These are phyloP conservation scores for Hydrolagus affinis DNA, from an alignment of 2,113 vertebrate species.

Conservation along the genomic window DNA sequence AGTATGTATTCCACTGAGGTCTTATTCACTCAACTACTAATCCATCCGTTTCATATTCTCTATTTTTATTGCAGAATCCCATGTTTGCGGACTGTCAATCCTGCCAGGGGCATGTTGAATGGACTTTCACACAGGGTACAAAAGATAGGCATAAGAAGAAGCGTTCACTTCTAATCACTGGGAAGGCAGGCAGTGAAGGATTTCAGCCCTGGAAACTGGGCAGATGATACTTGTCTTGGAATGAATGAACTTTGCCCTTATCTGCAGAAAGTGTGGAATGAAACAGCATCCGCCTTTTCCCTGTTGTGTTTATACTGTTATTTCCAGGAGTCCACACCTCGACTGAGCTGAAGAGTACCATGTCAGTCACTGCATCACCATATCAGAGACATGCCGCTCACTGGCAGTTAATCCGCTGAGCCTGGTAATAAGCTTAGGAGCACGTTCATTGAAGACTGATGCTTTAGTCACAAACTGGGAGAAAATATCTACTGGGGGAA, in stretches of 20 bases:
- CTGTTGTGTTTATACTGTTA: slow-evolving; percentile 52
- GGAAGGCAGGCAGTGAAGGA: not conserved
- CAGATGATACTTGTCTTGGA: not conserved
- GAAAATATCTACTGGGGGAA: slow-evolving; percentile 79
- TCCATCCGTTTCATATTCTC: not conserved
- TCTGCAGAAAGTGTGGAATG: not conserved
- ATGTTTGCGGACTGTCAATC: slow-evolving; percentile 19
- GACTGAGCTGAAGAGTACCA: slow-evolving; percentile 59
- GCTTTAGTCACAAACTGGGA: slow-evolving; percentile 75
- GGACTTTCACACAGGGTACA: slow-evolving; percentile 13
- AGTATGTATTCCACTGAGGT: not conserved
- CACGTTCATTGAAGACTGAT: slow-evolving; percentile 74
- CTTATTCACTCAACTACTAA: slow-evolving; percentile 14
- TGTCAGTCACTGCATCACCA: slow-evolving; percentile 74
- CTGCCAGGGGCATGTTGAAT: not conserved
- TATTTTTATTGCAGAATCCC: slow-evolving; percentile 19
- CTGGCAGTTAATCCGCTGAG: slow-evolving; percentile 77
- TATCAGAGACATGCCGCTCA: slow-evolving; percentile 65
- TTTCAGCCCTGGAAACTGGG: not conserved
- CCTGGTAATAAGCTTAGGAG: slow-evolving; percentile 76
- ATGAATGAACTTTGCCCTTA: slow-evolving; percentile 12
- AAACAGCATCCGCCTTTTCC: slow-evolving; percentile 23
- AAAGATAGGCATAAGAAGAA: not conserved
- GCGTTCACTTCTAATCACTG: slow-evolving; percentile 16
- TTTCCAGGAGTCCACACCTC: slow-evolving; percentile 59